Base-by-base conservation (phyloP, 2,888 invertebrate genomes). In the Monoplex corrugatus region DNA sequence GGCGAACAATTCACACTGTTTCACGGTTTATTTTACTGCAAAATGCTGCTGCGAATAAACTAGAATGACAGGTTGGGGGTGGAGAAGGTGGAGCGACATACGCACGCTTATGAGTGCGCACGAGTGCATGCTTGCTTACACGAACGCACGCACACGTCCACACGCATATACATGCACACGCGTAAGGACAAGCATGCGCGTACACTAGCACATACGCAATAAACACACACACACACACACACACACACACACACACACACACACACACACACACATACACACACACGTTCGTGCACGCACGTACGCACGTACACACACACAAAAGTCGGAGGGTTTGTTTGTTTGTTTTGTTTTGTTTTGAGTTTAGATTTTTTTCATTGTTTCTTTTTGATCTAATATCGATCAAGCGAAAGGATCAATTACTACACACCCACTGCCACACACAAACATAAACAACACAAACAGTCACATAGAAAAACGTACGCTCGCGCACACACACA, bases 231-330 rank as follows among this genome's bases (percentile, higher is more conserved):
- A 63, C 63, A 63, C 63, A 63, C 63, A 63, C 63, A 63, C 63
- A 63, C 63, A 63, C 63, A 63, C 63, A 63, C 63, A 63, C 63
- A 63, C 63, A 63, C 63, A 63, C 63, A 63, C 63, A 63, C 63
- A 23, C 63, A 63, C 63, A 23, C 63, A 63, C 63, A 23, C 63
- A 63, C 63, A 28, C 63, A 63, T 28, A 23, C 63, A 63, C 63
- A 23, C 63, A 63, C 50, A 50, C 50, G 50, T 13, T 50, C 10
- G 16, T 50, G 50, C 8, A 13, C 16, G 8, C 8, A 16, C 10
- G 16, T 16, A 50, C 50, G 8, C 10, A 50, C 16, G 50, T 57
- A 57, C 28, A 28, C 28, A 50, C 28, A 28, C 2, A 28, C 28
- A 28, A 28, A 13, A 16, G 50, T 13, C 10, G 50, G 50, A 16